Percentiles rank a stretch among this genome's conserved stretches.
Conservation (phyloP, 2,113 vertebrate genomes). For the Elaphurus davidianus region DNA sequence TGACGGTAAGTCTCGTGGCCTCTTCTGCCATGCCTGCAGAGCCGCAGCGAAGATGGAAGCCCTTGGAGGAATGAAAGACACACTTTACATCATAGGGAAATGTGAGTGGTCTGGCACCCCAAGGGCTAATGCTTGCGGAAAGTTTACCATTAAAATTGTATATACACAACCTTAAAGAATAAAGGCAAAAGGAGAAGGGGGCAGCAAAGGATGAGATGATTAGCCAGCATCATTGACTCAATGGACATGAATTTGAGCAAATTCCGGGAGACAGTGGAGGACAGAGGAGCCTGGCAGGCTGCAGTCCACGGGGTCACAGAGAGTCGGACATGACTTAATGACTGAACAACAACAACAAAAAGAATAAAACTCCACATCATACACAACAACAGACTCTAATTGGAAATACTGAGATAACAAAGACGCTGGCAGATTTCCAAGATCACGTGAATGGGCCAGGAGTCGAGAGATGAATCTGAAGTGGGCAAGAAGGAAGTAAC, state of each 20-base stretch:
- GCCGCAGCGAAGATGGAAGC: neutral
- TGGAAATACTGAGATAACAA: neutral
- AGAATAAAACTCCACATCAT: neutral
- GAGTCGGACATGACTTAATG: accelerated
- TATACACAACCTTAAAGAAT: neutral
- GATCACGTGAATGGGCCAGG: neutral
- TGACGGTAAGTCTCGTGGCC: neutral
- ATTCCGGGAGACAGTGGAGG: neutral
- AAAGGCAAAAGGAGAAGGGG: neutral
- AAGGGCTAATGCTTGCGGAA: neutral
- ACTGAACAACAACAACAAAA: no score
- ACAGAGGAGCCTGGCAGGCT: neutral
- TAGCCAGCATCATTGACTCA: neutral
- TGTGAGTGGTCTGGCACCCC: neutral
- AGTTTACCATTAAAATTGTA: neutral
- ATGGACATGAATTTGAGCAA: neutral
- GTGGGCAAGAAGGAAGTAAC: neutral
- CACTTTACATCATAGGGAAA: neutral
- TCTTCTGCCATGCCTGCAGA: neutral
- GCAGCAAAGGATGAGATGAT: neutral
- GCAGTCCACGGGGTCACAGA: neutral
- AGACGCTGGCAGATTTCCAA: neutral
- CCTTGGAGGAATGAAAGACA: neutral
- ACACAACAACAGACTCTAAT: neutral
- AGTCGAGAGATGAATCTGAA: neutral